Percentiles rank a stretch among this genome's conserved stretches.
These are phyloP conservation scores for Antidorcas marsupialis DNA, from an alignment of 2,113 vertebrate species.

Conservation along the genomic window DNA sequence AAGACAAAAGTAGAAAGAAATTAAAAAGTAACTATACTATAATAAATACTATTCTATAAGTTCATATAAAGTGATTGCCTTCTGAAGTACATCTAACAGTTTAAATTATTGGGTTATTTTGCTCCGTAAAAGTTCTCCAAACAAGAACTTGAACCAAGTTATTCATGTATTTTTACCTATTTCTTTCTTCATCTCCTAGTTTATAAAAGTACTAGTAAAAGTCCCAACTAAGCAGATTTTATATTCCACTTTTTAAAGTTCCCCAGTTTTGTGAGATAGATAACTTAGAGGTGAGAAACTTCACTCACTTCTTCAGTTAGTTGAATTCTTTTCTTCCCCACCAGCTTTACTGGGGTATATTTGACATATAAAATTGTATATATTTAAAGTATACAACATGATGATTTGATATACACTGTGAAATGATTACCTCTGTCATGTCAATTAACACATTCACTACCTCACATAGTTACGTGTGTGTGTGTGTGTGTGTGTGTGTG, in stretches of 20 bases:
- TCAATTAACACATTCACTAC: not conserved
- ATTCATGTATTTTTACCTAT: not conserved
- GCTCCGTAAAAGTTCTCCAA: not conserved
- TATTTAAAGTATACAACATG: not conserved
- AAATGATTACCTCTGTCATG: not conserved
- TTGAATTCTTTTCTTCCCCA: not conserved
- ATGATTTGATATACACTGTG: not conserved
- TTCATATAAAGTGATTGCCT: not conserved
- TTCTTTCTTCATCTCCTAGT: not conserved
- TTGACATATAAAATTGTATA: not conserved
- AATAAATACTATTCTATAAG: not conserved
- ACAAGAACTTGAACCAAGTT: not conserved
- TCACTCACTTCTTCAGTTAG: not conserved
- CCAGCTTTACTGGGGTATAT: not conserved
- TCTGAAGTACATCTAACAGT: not conserved
- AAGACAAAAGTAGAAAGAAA: not conserved
- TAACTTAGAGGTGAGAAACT: slow-evolving; percentile 13
- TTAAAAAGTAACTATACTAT: not conserved
- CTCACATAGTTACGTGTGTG: not conserved
- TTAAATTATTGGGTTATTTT: slow-evolving; percentile 9
- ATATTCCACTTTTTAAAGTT: not conserved
- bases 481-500: not conserved
- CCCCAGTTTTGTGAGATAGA: not conserved
- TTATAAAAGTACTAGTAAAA: slow-evolving; percentile 19
- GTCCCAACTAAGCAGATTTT: slow-evolving; percentile 1